Percentiles rank a stretch among this genome's conserved stretches.
phyloP scores from a whole-genome alignment of 1,140 invertebrate species.

The Halesus radiatus region DNA sequence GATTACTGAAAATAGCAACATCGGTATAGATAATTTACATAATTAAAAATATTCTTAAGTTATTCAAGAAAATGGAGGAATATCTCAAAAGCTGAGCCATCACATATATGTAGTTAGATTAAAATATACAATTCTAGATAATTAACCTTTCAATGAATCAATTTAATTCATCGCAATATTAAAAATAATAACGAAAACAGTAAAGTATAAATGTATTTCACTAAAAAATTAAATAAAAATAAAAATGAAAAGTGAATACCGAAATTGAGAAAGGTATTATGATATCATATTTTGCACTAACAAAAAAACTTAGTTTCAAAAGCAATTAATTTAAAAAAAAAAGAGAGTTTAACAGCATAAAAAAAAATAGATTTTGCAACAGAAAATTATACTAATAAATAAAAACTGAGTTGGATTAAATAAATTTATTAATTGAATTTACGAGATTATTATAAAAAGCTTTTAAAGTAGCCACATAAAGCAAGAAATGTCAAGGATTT shows the following conservation, averaged over 20 bases:
- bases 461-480: no score
- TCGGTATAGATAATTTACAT: constrained; percentile 2
- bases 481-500: no score
- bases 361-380: no score
- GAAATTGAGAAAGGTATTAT: background rate
- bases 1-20: constrained; percentile 32
- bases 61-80: constrained; percentile 43
- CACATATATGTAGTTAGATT: constrained; percentile 38
- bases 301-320: background rate
- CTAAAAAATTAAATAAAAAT: constrained; percentile 9
- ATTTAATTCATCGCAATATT: background rate
- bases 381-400: no score
- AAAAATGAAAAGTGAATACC: background rate
- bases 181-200: constrained; percentile 1
- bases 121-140: background rate
- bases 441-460: no score
- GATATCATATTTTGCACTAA: constrained; percentile 8
- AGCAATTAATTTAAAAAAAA: constrained; percentile 1
- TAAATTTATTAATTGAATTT: no score
- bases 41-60: constrained; percentile 24
- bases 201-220: constrained; percentile 7
- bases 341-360: no score
- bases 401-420: no score
- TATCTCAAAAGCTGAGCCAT: constrained; percentile 52
- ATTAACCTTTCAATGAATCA: background rate